Evolutionary conservation across 2,888 invertebrate species (phyloP), one percentile per base, ranked within the genome.

Genomic region (Pollenia amentaria): DNA sequence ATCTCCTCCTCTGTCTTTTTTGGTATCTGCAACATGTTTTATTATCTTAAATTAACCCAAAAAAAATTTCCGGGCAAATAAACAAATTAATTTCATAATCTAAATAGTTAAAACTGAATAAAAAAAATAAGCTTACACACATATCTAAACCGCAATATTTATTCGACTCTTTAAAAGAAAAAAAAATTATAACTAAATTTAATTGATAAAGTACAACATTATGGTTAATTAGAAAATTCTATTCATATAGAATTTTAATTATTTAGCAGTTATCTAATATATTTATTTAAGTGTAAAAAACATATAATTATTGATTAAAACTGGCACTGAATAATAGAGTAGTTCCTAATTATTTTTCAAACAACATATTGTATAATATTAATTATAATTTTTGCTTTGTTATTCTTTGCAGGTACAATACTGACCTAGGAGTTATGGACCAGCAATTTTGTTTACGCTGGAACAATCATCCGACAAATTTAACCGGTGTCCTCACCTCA

Each of bases 401-500:
- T 67, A 79, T 78, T 4, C 42, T 57, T 42, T 67, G 8, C 77
- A 93, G 93, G 92, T 93, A 92, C 93, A 93, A 92, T 92, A 93
- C 93, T 93, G 93, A 93, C 93, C 93, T 93, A 93, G 93, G 93
- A 93, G 93, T 96, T 96, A 95, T 94, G 94, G 94, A 94, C 92
- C 94, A 94, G 93, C 97, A 97, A 95, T 98, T 97, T 95, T 97
- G 97, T 95, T 96, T 98, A 94, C 96, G 97, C 95, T 98, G 97
- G 97, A 97, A 97, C 95, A 98, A 97, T 95, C 97, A 97, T 95
- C 97, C 97, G 93, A 96, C 95, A 94, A 97, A 97, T 94, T 95
- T 98, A 94, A 97, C 97, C 93, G 97, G 97, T 94, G 97, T 97
- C 93, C 95, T 97, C 91, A 97, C 96, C 92, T 97, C 97, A 93